Base-by-base conservation (phyloP, 2,888 invertebrate genomes). In the Noctuana brunneofusca region DNA sequence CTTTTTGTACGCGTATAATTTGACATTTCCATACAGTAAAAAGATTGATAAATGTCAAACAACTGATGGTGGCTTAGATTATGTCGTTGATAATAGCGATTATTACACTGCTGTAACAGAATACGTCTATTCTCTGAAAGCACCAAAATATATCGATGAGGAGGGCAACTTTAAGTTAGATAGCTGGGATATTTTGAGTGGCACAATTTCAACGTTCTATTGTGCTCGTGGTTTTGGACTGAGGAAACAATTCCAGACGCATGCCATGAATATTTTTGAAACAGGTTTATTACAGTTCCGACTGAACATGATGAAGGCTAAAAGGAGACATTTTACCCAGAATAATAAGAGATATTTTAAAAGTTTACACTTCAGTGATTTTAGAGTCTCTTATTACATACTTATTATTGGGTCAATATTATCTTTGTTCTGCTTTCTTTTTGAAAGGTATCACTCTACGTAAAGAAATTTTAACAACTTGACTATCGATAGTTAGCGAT, bases 151-250 rank as follows among this genome's bases (percentile, higher is more conserved):
- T 59, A 59, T 76, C 1, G 72, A 77, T 35, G 57, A 69, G 3
- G 38, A 73, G 0, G 79, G 80, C 0, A 71, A 74, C 35, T 65
- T 71, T 30, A 65, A 70, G 66, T 60, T 84, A 9, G 78, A 83
- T 46, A 65, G 73, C 12, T 78, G 75, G 73, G 52, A 70, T 43
- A 77, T 80, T 66, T 74, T 75, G 11, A 69, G 66, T 16, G 70
- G 67, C 24, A 69, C 79, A n/a, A 57, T 71, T 5, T 71, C 79
- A 11, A 46, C 71, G 6, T 75, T 83, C 65, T 84, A 80, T 55
- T 62, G 77, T n/a, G 69, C 64, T 1, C 77, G 73, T 64, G 85
- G 84, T 3, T 84, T 80, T 65, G 75, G 77, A 20, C 70, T 77
- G 12, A 72, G 64, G 41, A 53, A 75, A 0, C 65, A 66, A 58